Evolutionary conservation across 2,113 vertebrate genomes (phyloP), one percentile per base, ranked within the genome.

Genomic region (Synodontis membranacea): DNA sequence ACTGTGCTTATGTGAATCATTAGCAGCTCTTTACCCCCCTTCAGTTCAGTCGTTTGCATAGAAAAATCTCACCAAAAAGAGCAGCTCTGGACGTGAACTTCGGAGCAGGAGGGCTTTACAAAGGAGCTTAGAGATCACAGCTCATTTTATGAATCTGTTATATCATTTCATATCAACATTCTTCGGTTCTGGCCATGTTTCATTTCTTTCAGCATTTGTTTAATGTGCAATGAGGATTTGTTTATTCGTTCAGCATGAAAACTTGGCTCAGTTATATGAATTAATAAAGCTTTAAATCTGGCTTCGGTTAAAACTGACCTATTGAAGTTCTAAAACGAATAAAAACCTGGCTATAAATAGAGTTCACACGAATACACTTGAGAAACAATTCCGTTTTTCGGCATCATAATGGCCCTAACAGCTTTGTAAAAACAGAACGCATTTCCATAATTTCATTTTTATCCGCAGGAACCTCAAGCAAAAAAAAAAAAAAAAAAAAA

Each of bases 211-310:
- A 5, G 17, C 10, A 0, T 56, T 37, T 80, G 50, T 56, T 80
- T 56, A 56, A 56, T 54, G 39, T 56, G 78, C n/a, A 54, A 37
- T 56, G 56, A 23, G 23, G 5, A 76, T 76, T 39, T 56, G 17
- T 80, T 80, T 56, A 37, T 80, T 80, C 23, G 8, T 80, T 56
- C 4, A 23, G 31, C 31, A 54, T 56, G 78, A 80, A 80, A 39
- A 23, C 19, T 39, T 62, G 80, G 56, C 56, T 81, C 56, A 52
- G 48, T n/a, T 52, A 11, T 54, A 54, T 34, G 19, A 37, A 79
- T 34, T 62, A 81, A 81, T 81, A 62, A 81, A 81, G 15, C 25
- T 3, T 60, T 44, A 12, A 60, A 60, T 44, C 80, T 81, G 56
- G 25, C 54, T 81, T 62, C 39, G 44, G 54, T 62, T 81, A 60